These are phyloP conservation scores for Vanessa tameamea DNA, from an alignment of 1,140 invertebrate species.

Conservation along the genomic window DNA sequence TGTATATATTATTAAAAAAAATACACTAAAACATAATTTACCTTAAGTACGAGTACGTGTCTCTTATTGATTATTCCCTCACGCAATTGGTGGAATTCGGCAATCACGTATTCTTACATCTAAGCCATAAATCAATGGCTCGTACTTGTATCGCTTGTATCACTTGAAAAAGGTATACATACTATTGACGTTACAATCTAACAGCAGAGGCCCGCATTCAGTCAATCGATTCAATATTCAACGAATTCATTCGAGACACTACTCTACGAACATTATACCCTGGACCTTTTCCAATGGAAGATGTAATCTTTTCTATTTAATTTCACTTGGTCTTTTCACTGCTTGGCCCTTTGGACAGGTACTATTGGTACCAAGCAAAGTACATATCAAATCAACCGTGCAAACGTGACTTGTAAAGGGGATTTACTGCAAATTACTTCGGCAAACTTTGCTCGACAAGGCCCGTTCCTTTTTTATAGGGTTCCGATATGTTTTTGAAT, in stretches of 20 bases:
- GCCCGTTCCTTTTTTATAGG: background rate
- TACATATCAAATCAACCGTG: conserved; percentile 24
- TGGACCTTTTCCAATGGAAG: conserved; percentile 55
- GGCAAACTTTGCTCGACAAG: conserved; percentile 23
- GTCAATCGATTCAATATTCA: conserved; percentile 6
- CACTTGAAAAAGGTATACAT: background rate
- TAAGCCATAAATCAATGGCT: too few relatives aligned
- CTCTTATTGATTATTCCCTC: too few relatives aligned
- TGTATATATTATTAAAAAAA: too few relatives aligned
- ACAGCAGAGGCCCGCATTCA: background rate
- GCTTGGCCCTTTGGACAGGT: conserved; percentile 6
- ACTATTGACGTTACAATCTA: background rate
- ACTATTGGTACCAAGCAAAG: conserved; percentile 8
- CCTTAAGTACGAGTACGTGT: too few relatives aligned
- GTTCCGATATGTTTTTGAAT: background rate
- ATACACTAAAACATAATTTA: too few relatives aligned
- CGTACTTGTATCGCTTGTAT: background rate
- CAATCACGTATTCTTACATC: too few relatives aligned
- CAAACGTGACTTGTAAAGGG: conserved; percentile 31
- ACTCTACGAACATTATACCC: conserved; percentile 6
- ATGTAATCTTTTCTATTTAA: conserved; percentile 53
- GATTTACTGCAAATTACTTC: conserved; percentile 44
- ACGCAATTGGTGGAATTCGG: too few relatives aligned
- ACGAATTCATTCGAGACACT: conserved; percentile 2
- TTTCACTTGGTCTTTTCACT: conserved; percentile 18